phyloP scores from a whole-genome alignment of 2,888 invertebrate species.

The Rambutsinella grinnellia region DNA sequence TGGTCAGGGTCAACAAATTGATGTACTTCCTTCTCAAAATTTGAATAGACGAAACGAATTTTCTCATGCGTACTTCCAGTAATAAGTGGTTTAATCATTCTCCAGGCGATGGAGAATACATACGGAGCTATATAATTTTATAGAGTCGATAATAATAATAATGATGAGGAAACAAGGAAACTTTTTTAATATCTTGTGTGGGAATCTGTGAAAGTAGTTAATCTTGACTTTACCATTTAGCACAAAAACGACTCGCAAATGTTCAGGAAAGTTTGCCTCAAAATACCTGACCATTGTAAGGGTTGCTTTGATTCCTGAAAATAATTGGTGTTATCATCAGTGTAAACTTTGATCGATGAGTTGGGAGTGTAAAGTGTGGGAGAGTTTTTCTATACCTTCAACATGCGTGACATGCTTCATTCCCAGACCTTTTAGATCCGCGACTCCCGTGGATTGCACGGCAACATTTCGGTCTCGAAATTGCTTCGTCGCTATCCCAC shows the following conservation, averaged over 20 bases:
- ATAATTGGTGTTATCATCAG: too few relatives aligned
- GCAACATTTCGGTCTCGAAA: conserved; percentile 29
- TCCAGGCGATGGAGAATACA: conserved; percentile 38
- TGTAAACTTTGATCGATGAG: too few relatives aligned
- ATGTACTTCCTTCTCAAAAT: conserved; percentile 38
- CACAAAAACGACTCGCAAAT: conserved; percentile 42
- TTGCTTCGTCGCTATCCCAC: conserved; percentile 27
- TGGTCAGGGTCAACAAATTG: conserved; percentile 47
- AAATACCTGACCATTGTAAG: conserved; percentile 44
- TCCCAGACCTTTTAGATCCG: conserved; percentile 40
- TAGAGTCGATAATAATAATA: not conserved
- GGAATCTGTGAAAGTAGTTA: not conserved
- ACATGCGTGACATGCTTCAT: conserved; percentile 47
- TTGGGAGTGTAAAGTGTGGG: not conserved
- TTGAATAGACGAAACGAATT: conserved; percentile 39
- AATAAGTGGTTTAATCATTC: conserved; percentile 36
- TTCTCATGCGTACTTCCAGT: conserved; percentile 47
- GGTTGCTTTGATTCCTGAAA: conserved; percentile 35
- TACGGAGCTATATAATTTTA: conserved; percentile 37
- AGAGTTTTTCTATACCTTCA: conserved; percentile 14
- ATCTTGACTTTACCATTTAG: conserved; percentile 34
- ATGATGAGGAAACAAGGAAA: not conserved
- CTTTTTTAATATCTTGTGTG: not conserved
- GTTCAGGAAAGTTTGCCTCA: conserved; percentile 46
- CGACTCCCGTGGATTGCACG: conserved; percentile 40